Evolutionary conservation across 92 coral and sea anemone species (phyloP).

Genomic region (Porites evermanni): DNA sequence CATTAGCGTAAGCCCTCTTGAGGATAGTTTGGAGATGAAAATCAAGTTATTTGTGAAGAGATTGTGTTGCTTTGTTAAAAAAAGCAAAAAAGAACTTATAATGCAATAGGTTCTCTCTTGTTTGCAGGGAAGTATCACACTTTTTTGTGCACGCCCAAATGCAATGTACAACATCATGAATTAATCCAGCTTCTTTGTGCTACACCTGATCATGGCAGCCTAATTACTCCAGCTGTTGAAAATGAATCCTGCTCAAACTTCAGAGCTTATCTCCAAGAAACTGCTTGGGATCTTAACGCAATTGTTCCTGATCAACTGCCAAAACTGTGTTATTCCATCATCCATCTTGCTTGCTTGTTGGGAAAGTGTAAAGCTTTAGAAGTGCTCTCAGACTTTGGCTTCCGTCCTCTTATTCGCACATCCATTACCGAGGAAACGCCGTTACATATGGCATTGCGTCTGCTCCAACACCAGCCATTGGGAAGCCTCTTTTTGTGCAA

Average conservation of each 20-base stretch:
- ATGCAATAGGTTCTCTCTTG: background rate
- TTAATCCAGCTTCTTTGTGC: constrained; percentile 32
- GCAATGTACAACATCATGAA: constrained; percentile 27
- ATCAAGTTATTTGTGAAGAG: too few species aligned
- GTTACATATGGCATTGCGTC: constrained; percentile 14
- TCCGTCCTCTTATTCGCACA: constrained; percentile 21
- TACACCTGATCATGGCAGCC: constrained; percentile 18
- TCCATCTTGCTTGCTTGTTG: constrained; percentile 35
- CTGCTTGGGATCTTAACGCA: constrained; percentile 1
- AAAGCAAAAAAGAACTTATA: background rate
- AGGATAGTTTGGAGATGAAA: too few species aligned
- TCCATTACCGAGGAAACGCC: constrained; percentile 16
- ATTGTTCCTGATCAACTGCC: constrained; percentile 4
- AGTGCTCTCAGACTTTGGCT: constrained; percentile 24
- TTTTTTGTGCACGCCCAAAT: constrained; percentile 7
- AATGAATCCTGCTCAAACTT: constrained; percentile 3
- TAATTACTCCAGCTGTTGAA: background rate
- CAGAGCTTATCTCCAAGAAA: background rate
- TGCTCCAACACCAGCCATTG: background rate
- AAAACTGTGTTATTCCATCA: constrained; percentile 13
- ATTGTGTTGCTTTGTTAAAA: background rate
- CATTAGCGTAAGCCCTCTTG: too few species aligned
- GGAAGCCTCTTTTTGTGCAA: constrained; percentile 10
- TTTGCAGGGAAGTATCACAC: constrained; percentile 23
- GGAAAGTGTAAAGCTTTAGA: constrained; percentile 33